These are phyloP conservation scores for Amiota minor DNA, from an alignment of 2,888 invertebrate species.

Conservation along the genomic window DNA sequence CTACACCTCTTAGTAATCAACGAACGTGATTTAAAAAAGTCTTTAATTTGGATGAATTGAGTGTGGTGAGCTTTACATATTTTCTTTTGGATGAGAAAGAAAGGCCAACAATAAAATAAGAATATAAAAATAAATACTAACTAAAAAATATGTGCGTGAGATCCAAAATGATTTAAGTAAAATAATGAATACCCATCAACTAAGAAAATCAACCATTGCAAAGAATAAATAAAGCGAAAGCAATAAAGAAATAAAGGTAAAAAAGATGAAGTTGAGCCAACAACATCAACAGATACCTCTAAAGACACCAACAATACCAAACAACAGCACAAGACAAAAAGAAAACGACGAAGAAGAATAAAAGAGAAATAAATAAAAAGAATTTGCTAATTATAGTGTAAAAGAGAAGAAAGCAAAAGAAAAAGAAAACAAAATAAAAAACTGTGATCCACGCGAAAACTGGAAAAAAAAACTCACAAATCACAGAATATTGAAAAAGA, in stretches of 20 bases:
- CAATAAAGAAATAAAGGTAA: neutral
- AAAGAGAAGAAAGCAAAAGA: constrained; percentile 26
- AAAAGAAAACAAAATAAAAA: constrained; percentile 23
- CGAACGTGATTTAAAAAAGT: constrained; percentile 13
- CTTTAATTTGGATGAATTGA: constrained; percentile 34
- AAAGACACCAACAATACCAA: too few species aligned
- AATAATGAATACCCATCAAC: neutral
- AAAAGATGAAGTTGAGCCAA: neutral
- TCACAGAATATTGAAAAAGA: constrained; percentile 15
- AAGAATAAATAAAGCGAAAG: neutral
- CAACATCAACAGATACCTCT: neutral
- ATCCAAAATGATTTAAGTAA: neutral
- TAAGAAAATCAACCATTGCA: neutral
- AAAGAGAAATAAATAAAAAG: constrained; percentile 24
- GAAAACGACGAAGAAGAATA: constrained; percentile 34
- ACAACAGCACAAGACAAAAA: constrained; percentile 33
- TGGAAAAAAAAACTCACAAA: constrained; percentile 9
- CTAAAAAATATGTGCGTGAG: constrained; percentile 27
- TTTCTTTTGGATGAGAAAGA: constrained; percentile 39
- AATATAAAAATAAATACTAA: constrained; percentile 40
- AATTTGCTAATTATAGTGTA: constrained; percentile 23
- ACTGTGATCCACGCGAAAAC: constrained; percentile 43
- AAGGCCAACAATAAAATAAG: constrained; percentile 50
- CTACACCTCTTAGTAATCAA: too few species aligned
- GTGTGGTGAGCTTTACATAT: constrained; percentile 32